These are phyloP conservation scores for Drosophila lacertosa DNA, from an alignment of 1,140 invertebrate species.

Conservation along the genomic window DNA sequence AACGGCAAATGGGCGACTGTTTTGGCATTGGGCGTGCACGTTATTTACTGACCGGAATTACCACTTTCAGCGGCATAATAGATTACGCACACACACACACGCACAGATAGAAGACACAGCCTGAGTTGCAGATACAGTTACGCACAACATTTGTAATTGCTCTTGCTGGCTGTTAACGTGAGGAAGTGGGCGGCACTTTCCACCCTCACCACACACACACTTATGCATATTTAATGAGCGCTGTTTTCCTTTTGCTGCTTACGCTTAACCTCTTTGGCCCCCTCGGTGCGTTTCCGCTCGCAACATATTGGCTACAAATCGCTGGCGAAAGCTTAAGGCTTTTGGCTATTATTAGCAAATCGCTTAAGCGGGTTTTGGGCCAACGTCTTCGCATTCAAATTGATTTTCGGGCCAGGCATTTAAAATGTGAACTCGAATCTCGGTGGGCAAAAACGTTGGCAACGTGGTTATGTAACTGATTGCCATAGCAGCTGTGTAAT, in stretches of 20 bases:
- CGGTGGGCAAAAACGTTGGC: not conserved
- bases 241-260: constrained; percentile 6
- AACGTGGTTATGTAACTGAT: constrained; percentile 9
- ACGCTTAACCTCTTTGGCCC: not conserved
- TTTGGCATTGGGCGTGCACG: constrained; percentile 67
- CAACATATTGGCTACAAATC: constrained; percentile 46
- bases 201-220: constrained; percentile 23
- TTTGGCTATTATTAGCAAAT: constrained; percentile 57
- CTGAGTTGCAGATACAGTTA: constrained; percentile 28
- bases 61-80: constrained; percentile 80
- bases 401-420: constrained; percentile 50
- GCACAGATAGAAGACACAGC: constrained; percentile 17
- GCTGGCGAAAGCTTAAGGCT: constrained; percentile 38
- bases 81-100: constrained; percentile 57
- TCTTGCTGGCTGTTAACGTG: constrained; percentile 55
- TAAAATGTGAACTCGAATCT: constrained; percentile 55
- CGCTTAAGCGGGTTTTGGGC: constrained; percentile 42
- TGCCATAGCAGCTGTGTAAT: constrained; percentile 1
- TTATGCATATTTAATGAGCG: constrained; percentile 66
- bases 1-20: constrained; percentile 16
- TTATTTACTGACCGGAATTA: constrained; percentile 83
- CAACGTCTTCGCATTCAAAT: constrained; percentile 34
- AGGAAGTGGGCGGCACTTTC: constrained; percentile 35
- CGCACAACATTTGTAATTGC: constrained; percentile 61
- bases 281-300: not conserved